Evolutionary conservation across 1,140 invertebrate species (phyloP), one percentile per base, ranked within the genome.

Genomic region (Colletes latitarsis): DNA sequence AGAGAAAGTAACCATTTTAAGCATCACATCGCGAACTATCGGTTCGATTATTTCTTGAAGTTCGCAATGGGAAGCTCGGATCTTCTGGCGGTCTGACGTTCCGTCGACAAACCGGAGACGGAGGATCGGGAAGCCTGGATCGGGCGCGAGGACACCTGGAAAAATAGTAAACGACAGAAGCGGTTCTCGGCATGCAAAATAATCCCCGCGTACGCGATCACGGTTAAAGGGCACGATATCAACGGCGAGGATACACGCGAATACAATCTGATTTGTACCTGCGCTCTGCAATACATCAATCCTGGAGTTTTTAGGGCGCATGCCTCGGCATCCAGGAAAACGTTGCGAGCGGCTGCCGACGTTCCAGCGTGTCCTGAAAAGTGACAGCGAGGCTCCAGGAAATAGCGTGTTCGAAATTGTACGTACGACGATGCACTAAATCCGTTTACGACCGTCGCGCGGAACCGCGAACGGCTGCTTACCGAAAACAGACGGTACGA

Each of bases 231-330:
- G 30, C 30, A 30, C 30, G 1, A 60, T 6, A 9, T 8, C n/a
- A 15, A 46, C 10, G 30, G 15, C 17, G 5, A 10, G 8, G 9
- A 52, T 43, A 60, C 43, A 66, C 55, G 60, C 49, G 66, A 75
- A 62, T 30, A 19, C 10, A 3, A 39, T 68, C 64, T 67, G n/a
- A 68, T 63, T 88, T 88, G 88, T 93, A 93, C 93, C 93, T 93
- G 93, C 90, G 92, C 92, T 89, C 89, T 91, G 90, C 87, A 91
- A 93, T 92, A 93, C 93, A 93, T 93, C 92, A 93, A 93, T 93
- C 87, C 90, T 81, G 85, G 81, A 84, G 88, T 90, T 89, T 91
- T 90, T 90, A 92, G 85, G 89, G 91, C 92, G 92, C 92, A 93
- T 93, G 92, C 92, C 92, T 93, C 89, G 82, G 86, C 90, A 88